Percentiles rank a stretch among this genome's conserved stretches.
phyloP scores from a whole-genome alignment of 2,797 vertebrate genomes.

The Anas capensis region DNA sequence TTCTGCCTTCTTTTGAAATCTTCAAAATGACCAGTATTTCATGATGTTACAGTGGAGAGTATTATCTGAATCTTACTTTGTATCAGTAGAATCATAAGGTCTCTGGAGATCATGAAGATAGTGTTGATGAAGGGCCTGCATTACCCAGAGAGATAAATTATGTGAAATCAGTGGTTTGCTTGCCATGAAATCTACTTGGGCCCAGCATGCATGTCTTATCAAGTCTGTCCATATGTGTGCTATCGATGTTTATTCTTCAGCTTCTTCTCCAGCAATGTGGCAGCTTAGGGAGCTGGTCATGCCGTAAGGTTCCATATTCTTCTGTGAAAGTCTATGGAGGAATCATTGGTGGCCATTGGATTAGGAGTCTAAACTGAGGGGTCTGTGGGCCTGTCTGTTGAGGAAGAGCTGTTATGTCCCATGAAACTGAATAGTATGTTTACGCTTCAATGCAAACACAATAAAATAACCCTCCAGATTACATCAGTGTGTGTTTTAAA shows the following conservation, averaged over 20 bases:
- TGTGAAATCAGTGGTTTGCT: neutral
- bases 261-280: neutral
- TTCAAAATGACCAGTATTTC: neutral
- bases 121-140: neutral
- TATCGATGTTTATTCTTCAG: neutral
- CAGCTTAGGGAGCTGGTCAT: neutral
- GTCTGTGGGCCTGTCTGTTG: neutral
- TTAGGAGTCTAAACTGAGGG: neutral
- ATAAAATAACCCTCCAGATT: neutral
- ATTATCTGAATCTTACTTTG: neutral
- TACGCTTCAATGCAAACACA: neutral
- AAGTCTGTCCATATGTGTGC: neutral
- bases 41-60: neutral
- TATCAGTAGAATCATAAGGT: neutral
- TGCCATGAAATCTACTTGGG: neutral
- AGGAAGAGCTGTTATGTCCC: rapidly evolving
- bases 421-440: neutral
- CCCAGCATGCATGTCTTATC: neutral
- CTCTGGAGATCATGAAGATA: neutral
- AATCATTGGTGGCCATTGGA: neutral
- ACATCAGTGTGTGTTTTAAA: neutral
- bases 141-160: neutral
- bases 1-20: neutral
- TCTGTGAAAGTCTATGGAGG: neutral
- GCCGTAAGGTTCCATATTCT: neutral